Conservation (phyloP, 2,113 vertebrate genomes). For the Apistogramma diplotaenia region DNA sequence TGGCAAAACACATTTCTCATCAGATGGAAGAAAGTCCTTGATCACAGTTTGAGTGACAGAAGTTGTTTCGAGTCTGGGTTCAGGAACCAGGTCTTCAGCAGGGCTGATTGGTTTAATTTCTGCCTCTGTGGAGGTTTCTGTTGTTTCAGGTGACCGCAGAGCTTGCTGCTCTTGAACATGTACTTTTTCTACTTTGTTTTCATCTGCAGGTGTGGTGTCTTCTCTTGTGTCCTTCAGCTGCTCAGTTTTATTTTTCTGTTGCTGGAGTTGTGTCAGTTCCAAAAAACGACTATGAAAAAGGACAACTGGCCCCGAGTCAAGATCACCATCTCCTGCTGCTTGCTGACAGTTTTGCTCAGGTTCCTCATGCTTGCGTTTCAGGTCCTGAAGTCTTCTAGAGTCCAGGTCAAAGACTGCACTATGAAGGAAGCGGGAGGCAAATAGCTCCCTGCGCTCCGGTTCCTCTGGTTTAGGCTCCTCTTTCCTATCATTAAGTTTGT, state of each 20-base stretch:
- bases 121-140: conserved; percentile 46
- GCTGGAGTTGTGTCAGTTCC: conserved; percentile 84
- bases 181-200: conserved; percentile 71
- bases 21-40: conserved; percentile 52
- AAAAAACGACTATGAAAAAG: conserved; percentile 95
- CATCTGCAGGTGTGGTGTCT: conserved; percentile 41
- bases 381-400: conserved; percentile 90
- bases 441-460: conserved; percentile 91
- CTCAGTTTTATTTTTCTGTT: conserved; percentile 87
- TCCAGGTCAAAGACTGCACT: conserved; percentile 98
- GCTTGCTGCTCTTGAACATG: conserved; percentile 76
- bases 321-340: conserved; percentile 77
- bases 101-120: conserved; percentile 73
- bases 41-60: conserved; percentile 19
- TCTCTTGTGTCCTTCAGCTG: conserved; percentile 81
- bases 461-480: conserved; percentile 95
- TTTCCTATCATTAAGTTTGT: conserved; percentile 93
- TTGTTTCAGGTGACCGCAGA: conserved; percentile 57
- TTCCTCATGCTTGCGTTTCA: conserved; percentile 92
- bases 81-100: conserved; percentile 56
- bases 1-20: conserved; percentile 36
- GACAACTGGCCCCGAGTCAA: conserved; percentile 86
- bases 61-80: conserved; percentile 53
- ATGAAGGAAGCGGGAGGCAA: conserved; percentile 95
- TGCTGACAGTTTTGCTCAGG: conserved; percentile 83